These are phyloP conservation scores for Myotis davidii DNA, from an alignment of 2,113 vertebrate genomes.

Conservation along the genomic window DNA sequence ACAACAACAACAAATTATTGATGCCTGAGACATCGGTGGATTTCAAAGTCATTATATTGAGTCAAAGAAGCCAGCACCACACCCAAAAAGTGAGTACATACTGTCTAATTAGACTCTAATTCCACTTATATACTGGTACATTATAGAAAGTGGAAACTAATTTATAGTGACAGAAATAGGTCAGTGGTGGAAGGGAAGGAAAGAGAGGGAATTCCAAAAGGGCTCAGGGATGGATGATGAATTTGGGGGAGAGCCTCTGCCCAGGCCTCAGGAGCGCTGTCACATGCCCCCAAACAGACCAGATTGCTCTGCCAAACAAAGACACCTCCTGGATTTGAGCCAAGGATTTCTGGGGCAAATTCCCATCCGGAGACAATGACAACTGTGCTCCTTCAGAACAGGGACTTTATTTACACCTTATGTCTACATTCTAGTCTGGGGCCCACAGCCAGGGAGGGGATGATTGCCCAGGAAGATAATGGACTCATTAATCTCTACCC, in stretches of 20 bases:
- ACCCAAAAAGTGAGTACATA: neutral
- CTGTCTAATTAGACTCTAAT: neutral
- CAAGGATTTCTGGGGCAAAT: slow-evolving; percentile 13
- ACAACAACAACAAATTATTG: neutral
- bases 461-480: slow-evolving; percentile 60
- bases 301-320: neutral
- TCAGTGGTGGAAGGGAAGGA: neutral
- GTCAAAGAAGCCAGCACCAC: neutral
- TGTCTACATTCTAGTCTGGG: neutral
- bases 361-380: slow-evolving; percentile 45
- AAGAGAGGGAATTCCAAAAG: neutral
- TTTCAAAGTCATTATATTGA: neutral
- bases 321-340: slow-evolving; percentile 35
- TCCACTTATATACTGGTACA: neutral
- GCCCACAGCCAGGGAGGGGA: neutral
- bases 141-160: neutral
- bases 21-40: neutral
- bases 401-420: slow-evolving; percentile 25
- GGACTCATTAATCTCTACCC: slow-evolving; percentile 21
- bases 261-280: neutral
- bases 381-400: slow-evolving; percentile 4
- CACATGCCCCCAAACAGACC: neutral
- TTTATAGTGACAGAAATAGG: neutral
- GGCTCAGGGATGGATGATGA: neutral
- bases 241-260: neutral